Evolutionary conservation across 2,113 vertebrate species (phyloP), one percentile per base, ranked within the genome.

Genomic region (Globicephala melas): DNA sequence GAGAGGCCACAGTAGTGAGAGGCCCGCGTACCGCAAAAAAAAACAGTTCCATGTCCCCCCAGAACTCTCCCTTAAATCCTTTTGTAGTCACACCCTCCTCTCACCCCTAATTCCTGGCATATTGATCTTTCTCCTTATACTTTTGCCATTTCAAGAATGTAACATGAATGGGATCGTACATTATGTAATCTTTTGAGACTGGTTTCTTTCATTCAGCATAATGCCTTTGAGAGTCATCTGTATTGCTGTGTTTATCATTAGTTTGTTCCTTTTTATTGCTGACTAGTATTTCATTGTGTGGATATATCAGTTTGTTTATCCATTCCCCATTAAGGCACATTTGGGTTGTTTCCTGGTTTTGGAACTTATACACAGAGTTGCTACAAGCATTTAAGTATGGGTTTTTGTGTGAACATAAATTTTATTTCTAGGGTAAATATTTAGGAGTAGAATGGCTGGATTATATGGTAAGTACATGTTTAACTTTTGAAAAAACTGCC

Each of bases 401-500:
- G 68, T 36, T 90, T 96, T 90, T 50, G 26, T 28, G 20, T 86
- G n/a, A 95, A 65, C 10, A 28, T 91, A 76, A 47, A 21, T 89
- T 93, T 89, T 50, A 76, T 95, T 71, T 95, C 58, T 89, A 92
- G 6, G 36, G 15, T 85, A 96, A 88, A 73, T 82, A 95, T 47
- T 47, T 85, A 58, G 20, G 20, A 38, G 33, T 89, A 85, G 31
- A 79, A 84, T 50, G 67, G 9, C 38, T 86, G 9, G 31, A 67
- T 65, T 65, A 67, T 20, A 15, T 74, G 53, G 68, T 81, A 92
- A 17, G 17, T 65, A 60, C 36, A 50, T n/a, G 8, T 62, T 92
- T 90, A 87, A 53, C n/a, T 95, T 85, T 94, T 82, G 47, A 97
- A 92, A 31, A 90, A 71, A 89, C 13, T 82, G 20, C 85, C 36